Percentiles rank a stretch among this genome's conserved stretches.
phyloP scores from a whole-genome alignment of 2,888 invertebrate genomes.

The Orthonevra nobilis region DNA sequence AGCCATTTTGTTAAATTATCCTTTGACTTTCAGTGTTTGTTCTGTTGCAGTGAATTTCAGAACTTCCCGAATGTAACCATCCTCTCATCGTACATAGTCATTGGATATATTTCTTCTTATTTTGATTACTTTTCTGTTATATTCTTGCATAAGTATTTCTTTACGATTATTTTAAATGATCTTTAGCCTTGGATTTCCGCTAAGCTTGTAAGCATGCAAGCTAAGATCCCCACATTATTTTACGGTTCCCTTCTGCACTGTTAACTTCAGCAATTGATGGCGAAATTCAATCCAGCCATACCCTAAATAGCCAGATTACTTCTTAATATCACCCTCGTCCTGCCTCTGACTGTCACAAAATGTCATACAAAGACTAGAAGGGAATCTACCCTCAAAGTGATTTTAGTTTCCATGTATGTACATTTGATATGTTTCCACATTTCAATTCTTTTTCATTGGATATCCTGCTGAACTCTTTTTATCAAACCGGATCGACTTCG shows the following conservation, averaged over 20 bases:
- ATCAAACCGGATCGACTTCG: constrained; percentile 37
- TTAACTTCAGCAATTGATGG: constrained; percentile 10
- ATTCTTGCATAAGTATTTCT: too few relatives aligned
- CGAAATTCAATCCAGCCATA: constrained; percentile 10
- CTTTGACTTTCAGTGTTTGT: too few relatives aligned
- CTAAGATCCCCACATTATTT: neutral
- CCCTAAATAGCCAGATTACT: constrained; percentile 19
- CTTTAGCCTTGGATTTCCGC: too few relatives aligned
- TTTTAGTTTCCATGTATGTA: neutral
- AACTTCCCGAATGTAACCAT: too few relatives aligned
- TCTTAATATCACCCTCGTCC: constrained; percentile 20
- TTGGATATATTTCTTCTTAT: too few relatives aligned
- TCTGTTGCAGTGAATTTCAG: too few relatives aligned
- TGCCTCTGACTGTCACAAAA: constrained; percentile 1
- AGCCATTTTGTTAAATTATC: too few relatives aligned
- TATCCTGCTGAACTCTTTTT: constrained; percentile 4
- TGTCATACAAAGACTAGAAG: constrained; percentile 36
- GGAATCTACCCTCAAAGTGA: constrained; percentile 14
- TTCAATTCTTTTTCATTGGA: constrained; percentile 22
- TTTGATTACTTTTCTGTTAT: neutral
- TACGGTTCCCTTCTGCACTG: constrained; percentile 7
- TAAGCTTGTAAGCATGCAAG: too few relatives aligned
- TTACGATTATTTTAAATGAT: too few relatives aligned
- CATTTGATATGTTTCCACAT: constrained; percentile 4
- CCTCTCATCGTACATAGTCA: too few relatives aligned